A percentile compares a stretch with the other conserved stretches of the same genome.
phyloP scores from a whole-genome alignment of 2,113 vertebrate genomes.

The Siniperca chuatsi region DNA sequence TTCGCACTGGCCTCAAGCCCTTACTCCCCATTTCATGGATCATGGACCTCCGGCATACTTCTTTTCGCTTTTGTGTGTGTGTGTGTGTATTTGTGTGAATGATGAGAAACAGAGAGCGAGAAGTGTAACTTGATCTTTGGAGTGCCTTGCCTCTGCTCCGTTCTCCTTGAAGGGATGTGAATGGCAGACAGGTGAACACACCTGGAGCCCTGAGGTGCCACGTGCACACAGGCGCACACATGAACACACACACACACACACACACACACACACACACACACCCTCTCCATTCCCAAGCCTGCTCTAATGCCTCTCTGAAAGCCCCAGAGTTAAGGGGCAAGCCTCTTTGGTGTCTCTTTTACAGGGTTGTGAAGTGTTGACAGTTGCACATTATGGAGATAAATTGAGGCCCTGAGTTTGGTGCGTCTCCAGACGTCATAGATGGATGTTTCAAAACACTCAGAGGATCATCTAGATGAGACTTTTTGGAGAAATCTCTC shows the following conservation, averaged over 20 bases:
- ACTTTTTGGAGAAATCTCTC: constrained; percentile 32
- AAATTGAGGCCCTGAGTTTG: constrained; percentile 58
- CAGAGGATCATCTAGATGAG: constrained; percentile 34
- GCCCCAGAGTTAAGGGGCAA: constrained; percentile 35
- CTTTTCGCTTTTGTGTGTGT: constrained; percentile 21
- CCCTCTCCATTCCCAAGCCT: constrained; percentile 11
- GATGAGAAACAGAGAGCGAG: constrained; percentile 56
- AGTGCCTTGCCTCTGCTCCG: constrained; percentile 53
- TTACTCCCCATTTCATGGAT: constrained; percentile 83
- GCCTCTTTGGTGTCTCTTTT: constrained; percentile 59
- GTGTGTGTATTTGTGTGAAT: constrained; percentile 43
- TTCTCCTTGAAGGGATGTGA: constrained; percentile 68
- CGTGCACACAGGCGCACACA: not conserved
- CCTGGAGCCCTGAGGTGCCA: constrained; percentile 64
- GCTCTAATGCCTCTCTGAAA: constrained; percentile 47
- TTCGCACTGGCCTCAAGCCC: constrained; percentile 69
- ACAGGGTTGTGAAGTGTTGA: constrained; percentile 66
- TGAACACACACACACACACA: constrained; percentile 13
- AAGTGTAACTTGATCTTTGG: constrained; percentile 70
- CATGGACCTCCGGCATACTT: constrained; percentile 70
- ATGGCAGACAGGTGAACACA: constrained; percentile 72
- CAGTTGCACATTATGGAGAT: constrained; percentile 72
- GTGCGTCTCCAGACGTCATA: constrained; percentile 41
- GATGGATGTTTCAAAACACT: constrained; percentile 56
- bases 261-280: not conserved